These are phyloP conservation scores for Bubo bubo DNA, from an alignment of 2,113 vertebrate genomes.

Conservation along the genomic window DNA sequence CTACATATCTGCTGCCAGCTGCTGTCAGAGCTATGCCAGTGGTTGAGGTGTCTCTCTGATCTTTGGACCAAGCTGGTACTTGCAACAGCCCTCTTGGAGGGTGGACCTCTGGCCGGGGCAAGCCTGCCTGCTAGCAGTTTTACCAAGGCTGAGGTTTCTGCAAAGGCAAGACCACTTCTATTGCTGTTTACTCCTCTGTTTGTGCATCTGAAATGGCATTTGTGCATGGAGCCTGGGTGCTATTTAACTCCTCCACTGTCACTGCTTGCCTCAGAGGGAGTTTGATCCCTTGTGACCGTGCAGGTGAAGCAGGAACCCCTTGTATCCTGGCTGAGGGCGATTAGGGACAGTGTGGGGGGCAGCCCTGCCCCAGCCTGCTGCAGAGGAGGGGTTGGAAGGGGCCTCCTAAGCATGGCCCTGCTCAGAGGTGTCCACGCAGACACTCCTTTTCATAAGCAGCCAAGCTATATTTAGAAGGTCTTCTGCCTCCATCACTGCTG, in stretches of 20 bases:
- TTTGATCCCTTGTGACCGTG: not conserved
- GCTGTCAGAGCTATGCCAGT: not conserved
- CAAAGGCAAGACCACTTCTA: not conserved
- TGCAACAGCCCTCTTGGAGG: not conserved
- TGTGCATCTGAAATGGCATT: not conserved
- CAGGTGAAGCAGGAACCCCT: not conserved
- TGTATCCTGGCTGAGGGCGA: not conserved
- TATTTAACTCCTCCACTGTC: not conserved
- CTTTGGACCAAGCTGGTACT: not conserved
- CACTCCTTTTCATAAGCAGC: not conserved
- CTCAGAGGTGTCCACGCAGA: not conserved
- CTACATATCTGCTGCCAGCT: not conserved
- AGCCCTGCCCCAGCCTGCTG: not conserved
- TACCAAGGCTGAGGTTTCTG: not conserved
- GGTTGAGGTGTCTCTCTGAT: not conserved
- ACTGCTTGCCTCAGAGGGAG: not conserved
- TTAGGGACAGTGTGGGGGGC: not conserved
- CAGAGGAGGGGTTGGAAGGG: not conserved
- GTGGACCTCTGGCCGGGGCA: not conserved
- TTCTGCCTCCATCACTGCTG: not conserved
- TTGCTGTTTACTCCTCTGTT: not conserved
- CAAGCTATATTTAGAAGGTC: slow-evolving; percentile 31
- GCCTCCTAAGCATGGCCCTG: not conserved
- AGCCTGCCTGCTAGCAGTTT: not conserved
- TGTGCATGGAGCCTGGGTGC: not conserved